These are phyloP conservation scores for Leptinotarsa rubiginosa DNA, from an alignment of 2,888 invertebrate genomes.

Conservation along the genomic window DNA sequence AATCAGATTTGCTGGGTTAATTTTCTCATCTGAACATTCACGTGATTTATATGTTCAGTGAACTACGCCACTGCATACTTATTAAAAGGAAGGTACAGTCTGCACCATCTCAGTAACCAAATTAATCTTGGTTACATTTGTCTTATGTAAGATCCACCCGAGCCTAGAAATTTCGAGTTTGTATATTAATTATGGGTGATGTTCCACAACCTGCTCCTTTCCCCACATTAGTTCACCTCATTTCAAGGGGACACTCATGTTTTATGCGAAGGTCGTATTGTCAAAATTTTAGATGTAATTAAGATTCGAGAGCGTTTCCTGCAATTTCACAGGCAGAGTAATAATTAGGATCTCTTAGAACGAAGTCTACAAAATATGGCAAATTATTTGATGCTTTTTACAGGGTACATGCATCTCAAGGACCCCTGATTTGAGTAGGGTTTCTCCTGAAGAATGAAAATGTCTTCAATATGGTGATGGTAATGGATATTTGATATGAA, in stretches of 20 bases:
- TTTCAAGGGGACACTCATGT: constrained; percentile 39
- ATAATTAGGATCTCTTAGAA: constrained; percentile 8
- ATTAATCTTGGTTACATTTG: constrained; percentile 52
- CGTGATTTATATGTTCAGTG: neutral
- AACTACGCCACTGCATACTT: constrained; percentile 4
- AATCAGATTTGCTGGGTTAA: neutral
- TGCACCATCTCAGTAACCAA: constrained; percentile 48
- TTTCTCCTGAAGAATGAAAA: neutral
- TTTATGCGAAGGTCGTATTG: constrained; percentile 35
- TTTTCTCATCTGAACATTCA: neutral
- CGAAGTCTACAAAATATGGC: constrained; percentile 2
- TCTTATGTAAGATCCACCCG: constrained; percentile 49
- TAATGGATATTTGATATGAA: too few relatives aligned
- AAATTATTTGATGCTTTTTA: neutral
- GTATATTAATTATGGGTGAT: constrained; percentile 51
- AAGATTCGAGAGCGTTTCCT: constrained; percentile 31
- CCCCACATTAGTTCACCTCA: constrained; percentile 36
- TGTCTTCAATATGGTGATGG: neutral
- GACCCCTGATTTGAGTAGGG: neutral
- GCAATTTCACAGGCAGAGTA: constrained; percentile 2
- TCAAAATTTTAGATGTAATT: constrained; percentile 37
- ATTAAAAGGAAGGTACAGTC: constrained; percentile 18
- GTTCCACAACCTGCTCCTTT: constrained; percentile 45
- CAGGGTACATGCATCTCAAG: neutral
- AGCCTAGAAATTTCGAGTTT: constrained; percentile 49